Evolutionary conservation across 1,140 invertebrate genomes (phyloP).

Genomic region (Drosophila serrata): DNA sequence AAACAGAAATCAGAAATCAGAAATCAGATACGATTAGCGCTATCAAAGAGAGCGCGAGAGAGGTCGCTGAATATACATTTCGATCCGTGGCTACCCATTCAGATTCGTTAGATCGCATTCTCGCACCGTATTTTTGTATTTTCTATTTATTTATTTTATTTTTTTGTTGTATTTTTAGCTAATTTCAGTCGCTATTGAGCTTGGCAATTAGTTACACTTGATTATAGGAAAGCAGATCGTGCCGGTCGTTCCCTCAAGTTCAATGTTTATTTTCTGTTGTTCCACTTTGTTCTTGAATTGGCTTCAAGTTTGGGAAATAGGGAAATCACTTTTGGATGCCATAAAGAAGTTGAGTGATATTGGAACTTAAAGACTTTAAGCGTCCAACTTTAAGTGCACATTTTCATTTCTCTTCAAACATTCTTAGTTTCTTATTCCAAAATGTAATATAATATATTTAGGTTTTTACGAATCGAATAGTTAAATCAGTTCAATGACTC

Average conservation of each 20-base stretch:
- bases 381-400: background rate
- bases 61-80: conserved; percentile 18
- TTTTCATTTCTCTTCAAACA: background rate
- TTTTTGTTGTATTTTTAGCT: conserved; percentile 59
- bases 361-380: background rate
- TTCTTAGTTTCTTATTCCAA: background rate
- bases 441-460: too few relatives aligned
- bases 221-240: conserved; percentile 45
- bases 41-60: conserved; percentile 34
- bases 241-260: conserved; percentile 32
- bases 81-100: conserved; percentile 33
- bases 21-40: conserved; percentile 63
- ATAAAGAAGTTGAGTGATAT: conserved; percentile 9
- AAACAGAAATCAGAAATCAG: conserved; percentile 2
- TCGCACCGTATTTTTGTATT: conserved; percentile 34
- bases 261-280: conserved; percentile 32
- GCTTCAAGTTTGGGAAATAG: background rate
- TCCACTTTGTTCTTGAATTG: conserved; percentile 15
- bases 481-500: background rate
- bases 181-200: conserved; percentile 68
- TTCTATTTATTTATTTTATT: conserved; percentile 25
- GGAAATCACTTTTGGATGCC: background rate
- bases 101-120: conserved; percentile 30
- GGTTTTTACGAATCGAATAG: background rate
- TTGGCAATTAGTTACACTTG: conserved; percentile 72